These are phyloP conservation scores for Porites divaricata DNA, from an alignment of 92 coral and sea anemone genomes.

Conservation along the genomic window DNA sequence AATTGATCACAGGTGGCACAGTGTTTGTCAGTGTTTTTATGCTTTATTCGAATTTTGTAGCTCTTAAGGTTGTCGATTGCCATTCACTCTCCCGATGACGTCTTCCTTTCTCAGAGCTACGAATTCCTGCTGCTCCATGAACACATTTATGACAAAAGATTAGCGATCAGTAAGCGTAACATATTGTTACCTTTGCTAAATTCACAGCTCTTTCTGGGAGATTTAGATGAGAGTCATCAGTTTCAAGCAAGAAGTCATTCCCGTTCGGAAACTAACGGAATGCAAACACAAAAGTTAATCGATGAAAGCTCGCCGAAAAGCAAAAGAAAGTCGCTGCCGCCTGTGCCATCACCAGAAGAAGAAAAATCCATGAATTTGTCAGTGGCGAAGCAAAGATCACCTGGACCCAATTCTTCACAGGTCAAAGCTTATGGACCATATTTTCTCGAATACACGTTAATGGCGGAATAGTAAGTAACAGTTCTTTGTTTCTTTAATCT, in stretches of 20 bases:
- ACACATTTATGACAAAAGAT: neutral
- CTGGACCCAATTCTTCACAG: conserved; percentile 75
- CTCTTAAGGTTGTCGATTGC: neutral
- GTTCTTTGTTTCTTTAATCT: neutral
- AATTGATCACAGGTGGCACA: neutral
- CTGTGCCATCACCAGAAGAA: conserved; percentile 94
- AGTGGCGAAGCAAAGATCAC: conserved; percentile 89
- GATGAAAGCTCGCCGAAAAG: conserved; percentile 49
- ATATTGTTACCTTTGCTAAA: neutral
- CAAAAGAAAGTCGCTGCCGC: conserved; percentile 80
- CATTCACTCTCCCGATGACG: neutral
- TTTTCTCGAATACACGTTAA: conserved; percentile 92
- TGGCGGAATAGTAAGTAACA: conserved; percentile 98
- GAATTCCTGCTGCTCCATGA: neutral
- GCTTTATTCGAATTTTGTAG: neutral
- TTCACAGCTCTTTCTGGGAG: conserved; percentile 80
- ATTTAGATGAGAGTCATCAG: conserved; percentile 69
- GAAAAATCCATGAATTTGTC: conserved; percentile 96
- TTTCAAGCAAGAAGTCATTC: conserved; percentile 4
- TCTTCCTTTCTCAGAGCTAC: neutral
- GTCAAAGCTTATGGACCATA: conserved; percentile 95
- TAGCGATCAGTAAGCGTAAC: neutral
- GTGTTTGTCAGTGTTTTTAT: neutral
- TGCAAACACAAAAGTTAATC: conserved; percentile 44
- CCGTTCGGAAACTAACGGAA: conserved; percentile 59